phyloP scores from a whole-genome alignment of 2,888 invertebrate species.

The Agrotis ipsilon region DNA sequence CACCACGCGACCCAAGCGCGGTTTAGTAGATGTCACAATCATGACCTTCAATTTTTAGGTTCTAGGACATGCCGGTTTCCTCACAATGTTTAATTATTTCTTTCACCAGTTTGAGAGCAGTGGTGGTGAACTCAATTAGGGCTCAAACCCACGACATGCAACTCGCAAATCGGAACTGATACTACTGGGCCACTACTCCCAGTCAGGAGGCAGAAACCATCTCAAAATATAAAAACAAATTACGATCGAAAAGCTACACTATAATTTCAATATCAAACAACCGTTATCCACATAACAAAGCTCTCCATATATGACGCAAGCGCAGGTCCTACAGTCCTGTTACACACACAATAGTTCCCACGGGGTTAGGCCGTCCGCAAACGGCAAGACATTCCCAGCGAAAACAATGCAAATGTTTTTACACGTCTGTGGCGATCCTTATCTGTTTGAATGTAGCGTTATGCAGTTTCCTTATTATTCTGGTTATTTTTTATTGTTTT shows the following conservation, averaged over 20 bases:
- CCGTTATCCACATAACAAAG: conserved; percentile 62
- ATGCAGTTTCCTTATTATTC: conserved; percentile 68
- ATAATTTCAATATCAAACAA: conserved; percentile 28
- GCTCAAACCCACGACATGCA: too few species aligned
- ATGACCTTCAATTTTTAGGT: too few species aligned
- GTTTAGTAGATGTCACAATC: too few species aligned
- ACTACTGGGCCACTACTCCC: too few species aligned
- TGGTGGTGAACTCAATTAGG: too few species aligned
- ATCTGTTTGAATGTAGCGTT: conserved; percentile 60
- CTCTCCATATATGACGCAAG: conserved; percentile 54
- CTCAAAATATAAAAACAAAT: too few species aligned
- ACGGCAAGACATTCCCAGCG: conserved; percentile 68
- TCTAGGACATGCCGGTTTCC: too few species aligned
- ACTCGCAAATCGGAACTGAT: too few species aligned
- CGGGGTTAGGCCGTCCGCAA: conserved; percentile 73
- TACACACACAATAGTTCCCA: conserved; percentile 72
- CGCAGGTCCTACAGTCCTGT: conserved; percentile 60
- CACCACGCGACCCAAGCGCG: too few species aligned
- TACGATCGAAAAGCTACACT: neutral
- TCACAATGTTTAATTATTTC: too few species aligned
- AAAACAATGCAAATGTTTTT: conserved; percentile 69
- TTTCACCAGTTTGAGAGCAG: too few species aligned
- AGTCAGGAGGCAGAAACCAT: neutral
- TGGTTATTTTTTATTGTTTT: conserved; percentile 10
- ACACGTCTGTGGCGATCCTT: conserved; percentile 66